Evolutionary conservation across 35 echinoderm and acorn worm genomes (phyloP).

Genomic region (Amphiura filiformis): DNA sequence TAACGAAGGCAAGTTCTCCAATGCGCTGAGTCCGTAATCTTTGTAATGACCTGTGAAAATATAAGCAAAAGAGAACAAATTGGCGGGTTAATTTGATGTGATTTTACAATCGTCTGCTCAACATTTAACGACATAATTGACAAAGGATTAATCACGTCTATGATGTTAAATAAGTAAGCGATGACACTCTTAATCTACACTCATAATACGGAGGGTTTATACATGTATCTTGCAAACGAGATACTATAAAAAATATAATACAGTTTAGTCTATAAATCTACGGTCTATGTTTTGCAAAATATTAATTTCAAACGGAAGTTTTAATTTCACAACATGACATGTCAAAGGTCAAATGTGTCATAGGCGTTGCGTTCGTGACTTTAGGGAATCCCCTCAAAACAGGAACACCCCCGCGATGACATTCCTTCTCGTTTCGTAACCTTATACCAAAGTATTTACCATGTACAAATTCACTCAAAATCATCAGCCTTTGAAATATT

Average conservation of each 20-base stretch:
- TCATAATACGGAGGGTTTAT: neutral
- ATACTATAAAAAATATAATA: neutral
- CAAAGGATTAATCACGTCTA: neutral
- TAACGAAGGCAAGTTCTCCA: too few relatives aligned
- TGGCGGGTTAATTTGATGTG: too few relatives aligned
- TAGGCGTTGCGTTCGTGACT: neutral
- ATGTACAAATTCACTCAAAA: neutral
- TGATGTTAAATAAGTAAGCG: neutral
- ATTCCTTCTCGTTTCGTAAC: neutral
- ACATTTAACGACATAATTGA: neutral
- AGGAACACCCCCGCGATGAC: neutral
- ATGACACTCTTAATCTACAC: neutral
- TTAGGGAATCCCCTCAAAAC: neutral
- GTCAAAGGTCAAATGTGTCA: slow-evolving; percentile 2
- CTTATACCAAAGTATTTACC: too few relatives aligned
- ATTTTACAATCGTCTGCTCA: too few relatives aligned
- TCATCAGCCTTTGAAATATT: neutral
- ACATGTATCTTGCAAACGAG: neutral
- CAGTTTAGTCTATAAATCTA: neutral
- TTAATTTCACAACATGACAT: neutral
- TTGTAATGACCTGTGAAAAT: too few relatives aligned
- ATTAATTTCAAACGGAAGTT: neutral
- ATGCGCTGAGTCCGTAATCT: too few relatives aligned
- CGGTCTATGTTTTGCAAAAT: neutral
- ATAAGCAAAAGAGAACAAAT: too few relatives aligned